These are phyloP conservation scores for Ferrisia virgata DNA, from an alignment of 2,888 invertebrate species.

Conservation along the genomic window DNA sequence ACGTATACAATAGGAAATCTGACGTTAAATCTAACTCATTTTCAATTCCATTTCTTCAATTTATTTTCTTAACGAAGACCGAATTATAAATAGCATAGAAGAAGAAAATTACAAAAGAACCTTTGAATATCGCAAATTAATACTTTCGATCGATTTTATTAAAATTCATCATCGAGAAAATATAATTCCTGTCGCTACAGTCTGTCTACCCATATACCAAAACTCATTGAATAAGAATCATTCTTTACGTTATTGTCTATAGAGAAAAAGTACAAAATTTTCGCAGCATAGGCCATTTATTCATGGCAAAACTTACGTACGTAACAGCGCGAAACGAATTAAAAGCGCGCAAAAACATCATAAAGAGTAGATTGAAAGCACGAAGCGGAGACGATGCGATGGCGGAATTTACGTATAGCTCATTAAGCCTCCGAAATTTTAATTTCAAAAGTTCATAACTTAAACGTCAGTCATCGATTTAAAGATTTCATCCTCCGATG, in stretches of 20 bases:
- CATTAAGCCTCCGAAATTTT: neutral
- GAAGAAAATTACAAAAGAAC: neutral
- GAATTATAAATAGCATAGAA: neutral
- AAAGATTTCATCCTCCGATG: neutral
- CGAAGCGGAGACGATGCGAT: neutral
- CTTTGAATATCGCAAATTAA: neutral
- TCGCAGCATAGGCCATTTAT: neutral
- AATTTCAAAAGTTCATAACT: constrained; percentile 1
- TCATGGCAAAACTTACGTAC: neutral
- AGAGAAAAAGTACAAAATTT: neutral
- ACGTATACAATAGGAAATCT: neutral
- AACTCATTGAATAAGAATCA: neutral
- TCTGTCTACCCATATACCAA: neutral
- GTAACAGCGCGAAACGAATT: neutral
- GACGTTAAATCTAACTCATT: neutral
- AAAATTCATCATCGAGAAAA: neutral
- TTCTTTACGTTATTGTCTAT: no score
- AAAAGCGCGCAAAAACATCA: neutral
- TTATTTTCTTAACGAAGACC: neutral
- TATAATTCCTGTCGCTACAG: neutral
- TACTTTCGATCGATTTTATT: neutral
- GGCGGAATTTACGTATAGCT: neutral
- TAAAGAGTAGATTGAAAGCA: neutral
- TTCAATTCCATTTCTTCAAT: neutral
- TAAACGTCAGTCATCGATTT: neutral